A percentile compares a stretch with the other conserved stretches of the same genome.
Conservation (phyloP, 2,113 vertebrate genomes). For the Pyxicephalus adspersus region DNA sequence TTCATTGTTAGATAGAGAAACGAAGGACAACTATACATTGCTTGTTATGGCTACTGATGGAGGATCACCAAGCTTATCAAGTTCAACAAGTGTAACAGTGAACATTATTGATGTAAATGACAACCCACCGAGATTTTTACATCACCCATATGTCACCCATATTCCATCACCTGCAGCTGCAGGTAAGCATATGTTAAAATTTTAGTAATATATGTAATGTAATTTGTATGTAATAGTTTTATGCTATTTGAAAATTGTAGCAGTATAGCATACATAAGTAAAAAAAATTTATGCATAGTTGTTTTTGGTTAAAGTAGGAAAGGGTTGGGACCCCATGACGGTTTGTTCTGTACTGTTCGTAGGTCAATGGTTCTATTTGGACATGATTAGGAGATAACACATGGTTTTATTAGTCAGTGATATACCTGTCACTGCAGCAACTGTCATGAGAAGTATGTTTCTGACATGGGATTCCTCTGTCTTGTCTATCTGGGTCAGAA, state of each 20-base stretch:
- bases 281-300: no score
- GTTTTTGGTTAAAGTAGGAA: no score
- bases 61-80: conserved; percentile 85
- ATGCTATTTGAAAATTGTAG: no score
- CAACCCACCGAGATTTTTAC: conserved; percentile 93
- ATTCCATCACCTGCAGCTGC: conserved; percentile 83
- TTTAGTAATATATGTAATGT: neutral
- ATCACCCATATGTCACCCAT: conserved; percentile 96
- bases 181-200: conserved; percentile 71
- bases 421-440: neutral
- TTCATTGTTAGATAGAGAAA: conserved; percentile 87
- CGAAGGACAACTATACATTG: conserved; percentile 84
- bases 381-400: no score
- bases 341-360: no score
- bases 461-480: no score
- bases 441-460: neutral
- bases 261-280: no score
- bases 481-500: no score
- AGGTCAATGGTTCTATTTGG: no score
- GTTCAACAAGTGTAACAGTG: conserved; percentile 88
- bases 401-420: no score
- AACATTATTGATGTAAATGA: conserved; percentile 89
- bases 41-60: conserved; percentile 88
- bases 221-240: no score
- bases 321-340: no score